Conservation (phyloP, 92 coral and sea anemone species). For the Anthopleura xanthogrammica region DNA sequence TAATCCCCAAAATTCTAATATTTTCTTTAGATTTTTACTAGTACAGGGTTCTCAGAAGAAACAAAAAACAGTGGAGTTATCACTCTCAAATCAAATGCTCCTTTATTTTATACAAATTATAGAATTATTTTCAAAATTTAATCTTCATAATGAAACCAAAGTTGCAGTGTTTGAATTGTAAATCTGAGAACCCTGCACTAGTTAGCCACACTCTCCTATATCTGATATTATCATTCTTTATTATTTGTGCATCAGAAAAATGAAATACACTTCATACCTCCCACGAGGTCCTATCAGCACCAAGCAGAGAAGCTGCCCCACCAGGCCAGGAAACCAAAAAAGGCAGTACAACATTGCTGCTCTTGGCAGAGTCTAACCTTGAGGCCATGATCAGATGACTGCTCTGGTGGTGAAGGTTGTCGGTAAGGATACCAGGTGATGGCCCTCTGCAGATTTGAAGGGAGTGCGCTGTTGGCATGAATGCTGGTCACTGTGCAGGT, state of each 20-base stretch:
- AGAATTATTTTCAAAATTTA: too few relatives aligned
- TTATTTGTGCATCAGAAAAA: neutral
- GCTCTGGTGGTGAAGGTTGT: neutral
- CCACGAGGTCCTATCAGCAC: constrained; percentile 5
- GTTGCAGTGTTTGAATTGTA: neutral
- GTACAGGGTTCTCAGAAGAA: neutral
- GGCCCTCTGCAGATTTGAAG: neutral
- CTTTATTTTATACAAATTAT: too few relatives aligned
- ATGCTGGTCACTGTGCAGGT: neutral
- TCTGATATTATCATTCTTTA: neutral
- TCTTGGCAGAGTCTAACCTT: neutral
- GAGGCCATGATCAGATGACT: constrained; percentile 1
- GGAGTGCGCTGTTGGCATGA: neutral
- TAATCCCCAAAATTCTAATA: too few relatives aligned
- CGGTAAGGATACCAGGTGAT: neutral
- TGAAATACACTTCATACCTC: constrained; percentile 7
- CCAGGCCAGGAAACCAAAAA: constrained; percentile 2
- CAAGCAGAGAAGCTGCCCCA: constrained; percentile 1
- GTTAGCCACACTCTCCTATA: constrained; percentile 5
- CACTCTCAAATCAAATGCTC: too few relatives aligned
- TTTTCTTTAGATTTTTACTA: too few relatives aligned
- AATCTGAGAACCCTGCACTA: neutral
- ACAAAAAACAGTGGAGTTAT: too few relatives aligned
- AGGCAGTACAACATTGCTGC: neutral
- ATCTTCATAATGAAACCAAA: too few relatives aligned